Evolutionary conservation across 2,797 vertebrate genomes (phyloP), one percentile per base, ranked within the genome.

Genomic region (Champsocephalus gunnari): DNA sequence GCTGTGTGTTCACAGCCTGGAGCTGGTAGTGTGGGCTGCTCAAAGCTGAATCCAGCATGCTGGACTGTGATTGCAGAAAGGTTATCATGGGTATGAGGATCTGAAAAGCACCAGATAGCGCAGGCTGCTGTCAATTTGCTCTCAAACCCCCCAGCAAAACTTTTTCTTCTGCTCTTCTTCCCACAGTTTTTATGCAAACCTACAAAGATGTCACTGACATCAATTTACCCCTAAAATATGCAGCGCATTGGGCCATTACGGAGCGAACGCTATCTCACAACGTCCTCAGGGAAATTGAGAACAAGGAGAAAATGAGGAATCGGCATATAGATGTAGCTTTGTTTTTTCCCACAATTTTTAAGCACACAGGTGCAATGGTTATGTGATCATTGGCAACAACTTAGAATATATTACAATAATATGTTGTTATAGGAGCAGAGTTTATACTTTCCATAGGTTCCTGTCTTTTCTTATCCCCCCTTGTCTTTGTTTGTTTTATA

Each of bases 161-260:
- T 77, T 86, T 80, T 81, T 71, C 79, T 74, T 73, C 54, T 54
- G 70, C 85, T 87, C 55, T 59, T 85, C 84, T 81, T 88, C 84
- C 91, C 81, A 90, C 82, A 66, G 75, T 86, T 93, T 28, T 91
- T 89, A 92, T 92, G 89, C 91, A 89, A 92, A 92, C 85, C 73
- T 88, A 81, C 80, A 83, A 76, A 71, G 64, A 77, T 90, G 88
- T 92, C 87, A 86, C 77, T 92, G 91, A 93, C 93, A 91, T 87
- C 93, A 92, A 89, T 93, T 93, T 92, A 88, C 75, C 81, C 83
- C 83, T 91, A 89, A 92, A 92, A 90, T 88, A 85, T 67, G 71
- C 13, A 45, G 60, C 24, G 86, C 76, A 62, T 66, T 4, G 66
- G 63, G 72, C 84, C 78, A 87, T 93, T 91, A 88, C 75, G 71